phyloP scores from a whole-genome alignment of 2,113 vertebrate genomes.

The Gasterosteus aculeatus region DNA sequence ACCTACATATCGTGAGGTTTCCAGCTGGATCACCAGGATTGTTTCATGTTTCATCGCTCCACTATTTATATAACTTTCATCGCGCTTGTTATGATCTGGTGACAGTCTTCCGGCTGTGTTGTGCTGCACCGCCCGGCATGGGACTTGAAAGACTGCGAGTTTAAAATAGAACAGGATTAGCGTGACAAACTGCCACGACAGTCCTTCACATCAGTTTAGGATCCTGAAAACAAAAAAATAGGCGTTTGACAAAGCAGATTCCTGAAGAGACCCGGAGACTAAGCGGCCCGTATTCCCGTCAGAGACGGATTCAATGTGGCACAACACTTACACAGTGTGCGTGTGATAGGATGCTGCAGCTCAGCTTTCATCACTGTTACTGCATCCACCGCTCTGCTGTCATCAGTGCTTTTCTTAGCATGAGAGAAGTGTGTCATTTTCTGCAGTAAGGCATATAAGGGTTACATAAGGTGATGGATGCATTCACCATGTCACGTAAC shows the following conservation, averaged over 20 bases:
- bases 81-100: slow-evolving; percentile 5
- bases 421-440: neutral
- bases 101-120: slow-evolving; percentile 15
- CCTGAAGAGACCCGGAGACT: neutral
- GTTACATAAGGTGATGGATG: neutral
- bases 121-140: neutral
- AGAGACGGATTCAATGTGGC: slow-evolving; percentile 27
- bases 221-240: slow-evolving; percentile 25
- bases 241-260: slow-evolving; percentile 30
- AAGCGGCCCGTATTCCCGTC: neutral
- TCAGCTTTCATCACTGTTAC: slow-evolving; percentile 7
- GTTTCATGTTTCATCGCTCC: slow-evolving; percentile 27
- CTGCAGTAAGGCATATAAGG: neutral
- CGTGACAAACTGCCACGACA: slow-evolving; percentile 28
- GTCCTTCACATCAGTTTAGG: slow-evolving; percentile 26
- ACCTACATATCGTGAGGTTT: slow-evolving; percentile 45
- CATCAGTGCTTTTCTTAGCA: neutral
- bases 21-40: slow-evolving; percentile 11
- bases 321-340: slow-evolving; percentile 15
- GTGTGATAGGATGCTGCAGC: slow-evolving; percentile 18
- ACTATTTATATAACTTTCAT: slow-evolving; percentile 10
- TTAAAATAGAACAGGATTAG: slow-evolving; percentile 41
- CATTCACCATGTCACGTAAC: neutral
- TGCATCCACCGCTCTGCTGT: slow-evolving; percentile 2
- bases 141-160: slow-evolving; percentile 31